phyloP scores from a whole-genome alignment of 1,140 invertebrate genomes.

The Bursaphelenchus mucronatus region DNA sequence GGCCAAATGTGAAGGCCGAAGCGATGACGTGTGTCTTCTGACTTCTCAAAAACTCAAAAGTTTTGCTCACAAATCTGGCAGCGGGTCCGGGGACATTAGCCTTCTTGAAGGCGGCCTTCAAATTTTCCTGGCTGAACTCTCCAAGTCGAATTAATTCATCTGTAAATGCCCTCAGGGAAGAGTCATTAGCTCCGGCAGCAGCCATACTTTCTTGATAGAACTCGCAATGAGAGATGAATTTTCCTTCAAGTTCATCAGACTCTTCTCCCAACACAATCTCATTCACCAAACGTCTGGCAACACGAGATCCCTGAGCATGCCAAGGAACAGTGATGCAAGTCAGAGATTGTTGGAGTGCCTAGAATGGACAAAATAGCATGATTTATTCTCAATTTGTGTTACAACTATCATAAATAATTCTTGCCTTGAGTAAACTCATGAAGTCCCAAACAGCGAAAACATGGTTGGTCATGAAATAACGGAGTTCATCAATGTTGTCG shows the following conservation, averaged over 20 bases:
- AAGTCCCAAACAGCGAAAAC: constrained; percentile 34
- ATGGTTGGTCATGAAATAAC: constrained; percentile 32
- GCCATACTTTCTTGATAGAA: constrained; percentile 27
- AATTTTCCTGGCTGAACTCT: too few relatives aligned
- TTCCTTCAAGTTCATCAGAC: constrained; percentile 18
- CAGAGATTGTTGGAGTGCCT: constrained; percentile 22
- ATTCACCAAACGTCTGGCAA: constrained; percentile 25
- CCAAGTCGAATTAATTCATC: too few relatives aligned
- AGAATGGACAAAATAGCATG: background rate
- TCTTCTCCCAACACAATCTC: constrained; percentile 36
- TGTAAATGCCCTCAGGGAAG: background rate
- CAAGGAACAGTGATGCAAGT: constrained; percentile 29
- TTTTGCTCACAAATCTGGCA: constrained; percentile 16
- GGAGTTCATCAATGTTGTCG: constrained; percentile 21
- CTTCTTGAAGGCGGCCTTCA: background rate
- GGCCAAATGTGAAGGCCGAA: constrained; percentile 31
- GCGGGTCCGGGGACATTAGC: constrained; percentile 1
- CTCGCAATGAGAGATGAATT: constrained; percentile 33
- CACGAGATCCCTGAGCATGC: constrained; percentile 14
- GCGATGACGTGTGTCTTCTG: constrained; percentile 21
- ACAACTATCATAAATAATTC: background rate
- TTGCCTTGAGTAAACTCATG: constrained; percentile 29
- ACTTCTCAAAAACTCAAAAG: constrained; percentile 26
- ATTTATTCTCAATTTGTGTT: background rate
- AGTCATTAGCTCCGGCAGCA: constrained; percentile 1